A percentile compares a stretch with the other conserved stretches of the same genome.
phyloP scores from a whole-genome alignment of 2,113 vertebrate genomes.

The Anarhynchus alexandrinus region DNA sequence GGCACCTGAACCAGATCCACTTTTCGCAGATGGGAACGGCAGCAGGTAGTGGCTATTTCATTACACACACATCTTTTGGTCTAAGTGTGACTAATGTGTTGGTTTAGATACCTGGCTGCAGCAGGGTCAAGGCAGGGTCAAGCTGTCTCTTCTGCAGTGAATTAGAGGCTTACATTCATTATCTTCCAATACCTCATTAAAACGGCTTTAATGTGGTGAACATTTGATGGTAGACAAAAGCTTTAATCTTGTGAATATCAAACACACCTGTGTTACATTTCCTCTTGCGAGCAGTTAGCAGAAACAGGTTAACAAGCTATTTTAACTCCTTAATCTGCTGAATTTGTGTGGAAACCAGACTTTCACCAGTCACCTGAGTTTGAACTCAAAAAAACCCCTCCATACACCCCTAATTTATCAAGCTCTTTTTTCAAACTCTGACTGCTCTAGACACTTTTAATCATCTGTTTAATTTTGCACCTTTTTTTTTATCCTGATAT shows the following conservation, averaged over 20 bases:
- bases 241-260: conserved; percentile 79
- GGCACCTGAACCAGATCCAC: not conserved
- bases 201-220: conserved; percentile 75
- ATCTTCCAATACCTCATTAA: conserved; percentile 77
- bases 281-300: conserved; percentile 70
- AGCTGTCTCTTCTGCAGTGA: conserved; percentile 66
- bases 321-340: conserved; percentile 69
- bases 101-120: conserved; percentile 73
- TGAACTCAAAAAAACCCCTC: conserved; percentile 2
- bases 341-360: conserved; percentile 56
- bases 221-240: conserved; percentile 73
- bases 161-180: conserved; percentile 77
- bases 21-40: not conserved
- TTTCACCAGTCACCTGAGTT: conserved; percentile 59
- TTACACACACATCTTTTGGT: not conserved
- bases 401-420: conserved; percentile 58
- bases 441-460: conserved; percentile 67
- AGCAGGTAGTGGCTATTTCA: not conserved
- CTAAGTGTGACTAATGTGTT: conserved; percentile 62
- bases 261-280: conserved; percentile 80
- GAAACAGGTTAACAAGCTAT: conserved; percentile 70
- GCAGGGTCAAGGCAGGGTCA: conserved; percentile 67
- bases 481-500: conserved; percentile 55
- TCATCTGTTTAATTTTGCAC: conserved; percentile 71
- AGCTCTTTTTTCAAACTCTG: conserved; percentile 55